Conservation (phyloP, 2,888 invertebrate genomes). For the Hemaris fuciformis region DNA sequence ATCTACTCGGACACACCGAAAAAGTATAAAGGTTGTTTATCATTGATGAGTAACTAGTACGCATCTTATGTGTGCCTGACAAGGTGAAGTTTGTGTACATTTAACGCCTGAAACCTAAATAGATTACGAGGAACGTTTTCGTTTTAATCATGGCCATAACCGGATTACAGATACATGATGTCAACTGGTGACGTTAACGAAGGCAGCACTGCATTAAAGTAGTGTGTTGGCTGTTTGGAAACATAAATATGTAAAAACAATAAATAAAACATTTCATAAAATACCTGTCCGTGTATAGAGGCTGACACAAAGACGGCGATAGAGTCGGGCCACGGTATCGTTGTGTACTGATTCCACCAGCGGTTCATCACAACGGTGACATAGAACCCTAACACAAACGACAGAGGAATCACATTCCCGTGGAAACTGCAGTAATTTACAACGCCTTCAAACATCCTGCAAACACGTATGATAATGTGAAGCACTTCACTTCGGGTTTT, state of each 20-base stretch:
- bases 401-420: constrained; percentile 93
- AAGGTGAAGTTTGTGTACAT: not conserved
- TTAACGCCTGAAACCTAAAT: not conserved
- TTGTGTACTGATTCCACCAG: constrained; percentile 94
- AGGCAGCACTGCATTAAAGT: not conserved
- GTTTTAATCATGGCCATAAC: not conserved
- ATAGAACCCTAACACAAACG: constrained; percentile 97
- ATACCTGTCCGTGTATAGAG: constrained; percentile 89
- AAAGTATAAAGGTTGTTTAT: not conserved
- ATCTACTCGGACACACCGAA: too few relatives aligned
- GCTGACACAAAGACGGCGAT: constrained; percentile 93
- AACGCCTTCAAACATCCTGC: constrained; percentile 90
- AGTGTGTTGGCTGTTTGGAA: not conserved
- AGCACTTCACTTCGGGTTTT: constrained; percentile 1
- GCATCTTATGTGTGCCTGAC: not conserved
- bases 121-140: not conserved
- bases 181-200: not conserved
- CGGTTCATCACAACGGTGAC: constrained; percentile 95
- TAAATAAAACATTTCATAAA: constrained; percentile 20
- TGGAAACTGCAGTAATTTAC: constrained; percentile 93
- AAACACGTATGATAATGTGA: constrained; percentile 30
- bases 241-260: not conserved
- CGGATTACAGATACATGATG: not conserved
- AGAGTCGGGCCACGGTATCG: constrained; percentile 93
- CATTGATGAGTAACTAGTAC: not conserved